phyloP scores from a whole-genome alignment of 2,797 vertebrate genomes.

The Notolepis coatsorum region DNA sequence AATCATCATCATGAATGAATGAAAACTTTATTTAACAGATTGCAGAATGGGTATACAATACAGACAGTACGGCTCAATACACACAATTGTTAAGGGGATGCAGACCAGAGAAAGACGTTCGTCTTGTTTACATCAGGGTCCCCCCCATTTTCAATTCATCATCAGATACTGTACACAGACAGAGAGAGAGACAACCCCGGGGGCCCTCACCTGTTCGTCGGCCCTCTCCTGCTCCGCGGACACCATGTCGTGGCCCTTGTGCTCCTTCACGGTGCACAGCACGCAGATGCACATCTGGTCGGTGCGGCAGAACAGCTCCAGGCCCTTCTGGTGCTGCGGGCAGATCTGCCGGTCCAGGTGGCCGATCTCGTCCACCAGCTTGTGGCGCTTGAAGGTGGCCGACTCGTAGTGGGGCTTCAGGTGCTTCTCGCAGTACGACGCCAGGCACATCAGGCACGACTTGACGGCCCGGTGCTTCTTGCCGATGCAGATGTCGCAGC shows the following conservation, averaged over 20 bases:
- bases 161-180: too few relatives aligned
- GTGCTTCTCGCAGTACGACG: conserved; percentile 95
- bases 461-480: conserved; percentile 96
- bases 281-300: conserved; percentile 99
- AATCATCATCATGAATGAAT: too few relatives aligned
- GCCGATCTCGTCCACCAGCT: conserved; percentile 94
- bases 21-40: not conserved
- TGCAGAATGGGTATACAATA: not conserved
- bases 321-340: conserved; percentile 95
- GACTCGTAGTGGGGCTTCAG: conserved; percentile 96
- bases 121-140: too few relatives aligned
- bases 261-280: conserved; percentile 96
- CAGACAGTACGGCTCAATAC: too few relatives aligned
- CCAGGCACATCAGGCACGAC: conserved; percentile 96
- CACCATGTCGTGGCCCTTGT: conserved; percentile 97
- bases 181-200: too few relatives aligned
- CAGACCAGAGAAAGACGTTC: too few relatives aligned
- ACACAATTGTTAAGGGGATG: too few relatives aligned
- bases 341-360: conserved; percentile 97
- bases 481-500: conserved; percentile 95
- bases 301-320: conserved; percentile 97
- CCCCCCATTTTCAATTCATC: too few relatives aligned
- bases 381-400: conserved; percentile 94
- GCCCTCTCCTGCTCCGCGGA: conserved; percentile 95
- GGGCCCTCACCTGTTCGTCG: conserved; percentile 88